A percentile compares a stretch with the other conserved stretches of the same genome.
Conservation (phyloP, 2,888 invertebrate genomes). For the Coelogynopora nodosa region DNA sequence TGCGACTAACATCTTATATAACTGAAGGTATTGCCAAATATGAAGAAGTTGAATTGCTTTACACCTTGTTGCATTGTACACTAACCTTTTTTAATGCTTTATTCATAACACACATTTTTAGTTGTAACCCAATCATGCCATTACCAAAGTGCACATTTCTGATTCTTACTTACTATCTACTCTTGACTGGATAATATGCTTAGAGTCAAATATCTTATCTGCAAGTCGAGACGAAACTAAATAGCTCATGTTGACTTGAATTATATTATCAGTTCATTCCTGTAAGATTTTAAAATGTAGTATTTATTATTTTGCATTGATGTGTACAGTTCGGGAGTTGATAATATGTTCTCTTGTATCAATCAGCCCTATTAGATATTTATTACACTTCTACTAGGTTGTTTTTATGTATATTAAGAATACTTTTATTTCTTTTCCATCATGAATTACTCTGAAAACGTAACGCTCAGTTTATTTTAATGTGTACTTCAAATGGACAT, state of each 20-base stretch:
- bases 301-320: background rate
- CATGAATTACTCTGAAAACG: too few relatives aligned
- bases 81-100: background rate
- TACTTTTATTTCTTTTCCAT: background rate
- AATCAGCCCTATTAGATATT: background rate
- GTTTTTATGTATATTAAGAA: background rate
- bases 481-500: too few relatives aligned
- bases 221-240: background rate
- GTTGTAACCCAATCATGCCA: slow-evolving; percentile 1
- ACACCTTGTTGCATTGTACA: background rate
- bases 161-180: background rate
- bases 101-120: background rate
- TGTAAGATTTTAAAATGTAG: background rate
- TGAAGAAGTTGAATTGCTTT: background rate
- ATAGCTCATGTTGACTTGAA: background rate
- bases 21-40: too few relatives aligned
- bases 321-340: too few relatives aligned
- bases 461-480: too few relatives aligned
- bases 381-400: background rate
- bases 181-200: background rate
- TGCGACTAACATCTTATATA: too few relatives aligned
- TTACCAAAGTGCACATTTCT: slow-evolving; percentile 8
- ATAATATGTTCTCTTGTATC: too few relatives aligned
- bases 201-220: background rate
- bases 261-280: background rate